Conservation (phyloP, 2,113 vertebrate genomes). For the Pterocles gutturalis region DNA sequence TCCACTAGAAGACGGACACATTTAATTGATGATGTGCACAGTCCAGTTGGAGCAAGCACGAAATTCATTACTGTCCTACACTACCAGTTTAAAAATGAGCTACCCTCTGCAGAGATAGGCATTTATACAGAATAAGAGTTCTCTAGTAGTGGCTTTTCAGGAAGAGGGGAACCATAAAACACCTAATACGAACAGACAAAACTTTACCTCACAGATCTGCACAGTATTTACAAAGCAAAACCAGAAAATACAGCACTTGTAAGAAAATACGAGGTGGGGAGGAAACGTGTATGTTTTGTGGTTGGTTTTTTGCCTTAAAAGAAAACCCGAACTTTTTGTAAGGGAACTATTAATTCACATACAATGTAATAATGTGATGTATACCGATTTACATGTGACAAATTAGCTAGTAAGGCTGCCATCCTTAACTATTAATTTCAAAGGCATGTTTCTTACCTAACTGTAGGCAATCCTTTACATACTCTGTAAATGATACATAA, state of each 20-base stretch:
- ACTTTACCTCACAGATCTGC: not conserved
- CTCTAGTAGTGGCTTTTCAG: not conserved
- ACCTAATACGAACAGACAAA: not conserved
- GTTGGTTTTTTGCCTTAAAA: not conserved
- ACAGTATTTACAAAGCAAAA: not conserved
- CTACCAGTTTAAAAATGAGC: not conserved
- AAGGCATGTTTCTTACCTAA: not conserved
- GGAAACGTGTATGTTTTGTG: not conserved
- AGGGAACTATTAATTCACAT: not conserved
- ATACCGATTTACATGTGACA: fast-evolving
- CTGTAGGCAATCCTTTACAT: not conserved
- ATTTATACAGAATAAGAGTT: not conserved
- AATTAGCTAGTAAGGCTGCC: not conserved
- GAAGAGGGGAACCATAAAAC: not conserved
- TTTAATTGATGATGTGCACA: not conserved
- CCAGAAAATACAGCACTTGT: not conserved
- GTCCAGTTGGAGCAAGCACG: not conserved
- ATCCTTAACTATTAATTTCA: not conserved
- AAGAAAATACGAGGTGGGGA: not conserved
- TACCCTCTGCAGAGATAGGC: not conserved
- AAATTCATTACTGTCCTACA: not conserved
- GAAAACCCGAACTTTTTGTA: not conserved
- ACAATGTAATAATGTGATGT: not conserved
- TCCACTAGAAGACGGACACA: not conserved
- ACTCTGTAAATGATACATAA: not conserved